A percentile compares a stretch with the other conserved stretches of the same genome.
These are phyloP conservation scores for Scaptomyza flava DNA, from an alignment of 2,888 invertebrate genomes.

Conservation along the genomic window DNA sequence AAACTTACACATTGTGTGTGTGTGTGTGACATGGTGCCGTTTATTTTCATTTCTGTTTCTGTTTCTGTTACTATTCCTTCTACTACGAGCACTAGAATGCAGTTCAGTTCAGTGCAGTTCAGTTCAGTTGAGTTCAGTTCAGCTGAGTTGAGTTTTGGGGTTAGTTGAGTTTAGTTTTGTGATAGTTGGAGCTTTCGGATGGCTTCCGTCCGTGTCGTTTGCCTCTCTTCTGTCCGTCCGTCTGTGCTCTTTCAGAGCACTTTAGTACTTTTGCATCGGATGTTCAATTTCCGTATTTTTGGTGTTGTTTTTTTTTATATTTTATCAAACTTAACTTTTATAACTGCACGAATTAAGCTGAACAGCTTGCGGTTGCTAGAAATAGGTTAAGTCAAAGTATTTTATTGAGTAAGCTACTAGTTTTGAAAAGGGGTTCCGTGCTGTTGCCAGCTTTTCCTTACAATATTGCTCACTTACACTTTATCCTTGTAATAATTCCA, in stretches of 20 bases:
- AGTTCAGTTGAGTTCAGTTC: conserved; percentile 36
- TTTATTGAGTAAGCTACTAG: not conserved
- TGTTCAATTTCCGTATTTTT: conserved; percentile 71
- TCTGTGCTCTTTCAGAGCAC: conserved; percentile 40
- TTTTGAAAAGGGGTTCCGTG: not conserved
- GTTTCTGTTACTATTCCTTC: conserved; percentile 30
- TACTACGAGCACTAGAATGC: conserved; percentile 25
- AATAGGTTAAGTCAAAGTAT: conserved; percentile 10
- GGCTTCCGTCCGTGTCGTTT: conserved; percentile 53
- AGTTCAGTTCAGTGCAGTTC: conserved; percentile 31
- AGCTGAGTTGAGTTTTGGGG: conserved; percentile 32
- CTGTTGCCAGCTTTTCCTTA: not conserved
- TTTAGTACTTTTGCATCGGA: conserved; percentile 60
- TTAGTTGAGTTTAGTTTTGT: conserved; percentile 44
- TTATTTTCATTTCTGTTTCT: conserved; percentile 41
- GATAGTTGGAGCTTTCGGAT: conserved; percentile 54
- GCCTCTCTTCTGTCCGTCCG: conserved; percentile 6
- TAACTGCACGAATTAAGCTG: conserved; percentile 9
- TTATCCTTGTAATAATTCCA: not conserved
- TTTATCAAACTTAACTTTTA: conserved; percentile 3
- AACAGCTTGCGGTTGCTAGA: conserved; percentile 7
- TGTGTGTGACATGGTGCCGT: conserved; percentile 36
- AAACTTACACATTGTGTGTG: conserved; percentile 29
- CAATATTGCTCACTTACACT: not conserved
- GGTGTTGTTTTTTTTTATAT: conserved; percentile 3